Conservation (phyloP, 2,888 invertebrate genomes). For the Scaptomyza cyrtandrae region DNA sequence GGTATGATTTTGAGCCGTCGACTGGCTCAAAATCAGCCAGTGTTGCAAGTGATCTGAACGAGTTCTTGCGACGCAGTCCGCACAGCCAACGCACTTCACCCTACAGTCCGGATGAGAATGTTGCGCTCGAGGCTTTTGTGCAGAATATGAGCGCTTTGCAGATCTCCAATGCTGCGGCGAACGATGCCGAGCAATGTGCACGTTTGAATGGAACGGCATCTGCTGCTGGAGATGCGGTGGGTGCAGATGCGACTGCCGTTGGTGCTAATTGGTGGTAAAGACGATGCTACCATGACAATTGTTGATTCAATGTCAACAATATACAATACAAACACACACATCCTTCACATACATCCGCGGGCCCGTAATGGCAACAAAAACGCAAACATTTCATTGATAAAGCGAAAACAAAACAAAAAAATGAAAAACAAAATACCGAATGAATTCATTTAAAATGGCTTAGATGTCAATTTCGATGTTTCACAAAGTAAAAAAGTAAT, state of each 20-base stretch:
- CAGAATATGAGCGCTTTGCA: constrained; percentile 82
- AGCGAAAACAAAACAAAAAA: constrained; percentile 30
- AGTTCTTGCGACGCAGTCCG: constrained; percentile 86
- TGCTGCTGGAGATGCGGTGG: constrained; percentile 52
- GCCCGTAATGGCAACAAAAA: constrained; percentile 43
- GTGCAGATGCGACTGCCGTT: constrained; percentile 49
- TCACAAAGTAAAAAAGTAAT: constrained; percentile 49
- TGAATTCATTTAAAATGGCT: constrained; percentile 70
- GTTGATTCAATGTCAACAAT: constrained; percentile 45
- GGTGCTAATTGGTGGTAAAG: constrained; percentile 71
- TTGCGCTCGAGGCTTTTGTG: constrained; percentile 82
- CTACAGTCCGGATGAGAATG: constrained; percentile 79
- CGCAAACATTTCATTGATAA: constrained; percentile 73
- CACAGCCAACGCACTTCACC: constrained; percentile 82
- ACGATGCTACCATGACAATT: constrained; percentile 59
- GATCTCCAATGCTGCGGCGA: constrained; percentile 62
- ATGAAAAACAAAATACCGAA: constrained; percentile 30
- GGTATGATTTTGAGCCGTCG: constrained; percentile 92
- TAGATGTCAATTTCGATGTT: constrained; percentile 79
- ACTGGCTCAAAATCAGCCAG: constrained; percentile 86
- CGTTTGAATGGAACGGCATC: constrained; percentile 71
- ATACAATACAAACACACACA: constrained; percentile 14
- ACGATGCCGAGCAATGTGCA: constrained; percentile 80
- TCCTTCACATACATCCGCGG: constrained; percentile 61
- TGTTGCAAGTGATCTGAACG: constrained; percentile 89